A percentile compares a stretch with the other conserved stretches of the same genome.
Evolutionary conservation across 2,797 vertebrate genomes (phyloP).

Genomic region (Coilia nasus): DNA sequence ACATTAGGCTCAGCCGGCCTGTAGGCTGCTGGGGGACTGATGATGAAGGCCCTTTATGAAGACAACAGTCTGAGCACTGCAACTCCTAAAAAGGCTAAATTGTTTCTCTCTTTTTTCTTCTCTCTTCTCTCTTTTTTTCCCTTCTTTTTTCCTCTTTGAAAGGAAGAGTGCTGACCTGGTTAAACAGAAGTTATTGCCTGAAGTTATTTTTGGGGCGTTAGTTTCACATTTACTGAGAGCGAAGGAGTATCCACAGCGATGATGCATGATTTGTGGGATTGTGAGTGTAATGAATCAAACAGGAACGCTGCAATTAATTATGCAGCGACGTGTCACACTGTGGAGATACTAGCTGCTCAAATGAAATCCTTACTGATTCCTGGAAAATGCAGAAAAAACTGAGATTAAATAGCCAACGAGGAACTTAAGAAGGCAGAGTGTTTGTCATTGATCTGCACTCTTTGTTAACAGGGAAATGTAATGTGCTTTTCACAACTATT

Average conservation of each 20-base stretch:
- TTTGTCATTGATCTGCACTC: not conserved
- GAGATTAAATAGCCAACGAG: not conserved
- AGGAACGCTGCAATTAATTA: not conserved
- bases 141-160: not conserved
- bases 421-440: not conserved
- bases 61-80: not conserved
- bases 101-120: too few relatives aligned
- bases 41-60: not conserved
- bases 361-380: not conserved
- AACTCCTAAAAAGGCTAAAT: not conserved
- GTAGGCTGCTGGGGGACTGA: not conserved
- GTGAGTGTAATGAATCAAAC: not conserved
- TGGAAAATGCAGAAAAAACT: not conserved
- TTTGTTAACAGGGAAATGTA: not conserved
- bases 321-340: not conserved
- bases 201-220: not conserved
- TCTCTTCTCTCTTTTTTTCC: not conserved
- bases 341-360: not conserved
- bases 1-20: not conserved
- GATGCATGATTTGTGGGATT: not conserved
- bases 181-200: not conserved
- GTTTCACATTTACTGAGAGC: not conserved
- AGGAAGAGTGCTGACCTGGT: conserved; percentile 4
- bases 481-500: conserved; percentile 3
- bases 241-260: not conserved